Conservation (phyloP, 2,888 invertebrate species). For the Drosophila prostipennis region DNA sequence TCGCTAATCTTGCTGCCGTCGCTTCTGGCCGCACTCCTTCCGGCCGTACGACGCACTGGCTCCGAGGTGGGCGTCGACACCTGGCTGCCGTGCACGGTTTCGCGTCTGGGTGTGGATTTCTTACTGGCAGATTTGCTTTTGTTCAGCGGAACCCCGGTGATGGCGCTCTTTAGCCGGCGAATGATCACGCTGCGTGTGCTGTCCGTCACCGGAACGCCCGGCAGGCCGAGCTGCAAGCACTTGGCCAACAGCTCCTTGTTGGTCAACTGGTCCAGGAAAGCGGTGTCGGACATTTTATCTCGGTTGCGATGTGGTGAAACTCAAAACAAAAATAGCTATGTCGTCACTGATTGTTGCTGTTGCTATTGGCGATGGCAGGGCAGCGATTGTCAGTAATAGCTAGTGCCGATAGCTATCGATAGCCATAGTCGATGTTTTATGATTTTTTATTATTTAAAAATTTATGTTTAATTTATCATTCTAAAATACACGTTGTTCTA, state of each 20-base stretch:
- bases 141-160: conserved; percentile 15
- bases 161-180: conserved; percentile 24
- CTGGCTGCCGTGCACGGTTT: conserved; percentile 72
- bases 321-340: conserved; percentile 42
- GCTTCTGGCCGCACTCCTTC: conserved; percentile 13
- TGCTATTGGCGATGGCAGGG: neutral
- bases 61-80: conserved; percentile 57
- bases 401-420: neutral
- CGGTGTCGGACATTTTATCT: conserved; percentile 23
- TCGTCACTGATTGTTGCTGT: conserved; percentile 36
- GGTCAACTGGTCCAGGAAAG: conserved; percentile 13
- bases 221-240: conserved; percentile 27
- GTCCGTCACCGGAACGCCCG: conserved; percentile 31
- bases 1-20: neutral
- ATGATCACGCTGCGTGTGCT: conserved; percentile 35
- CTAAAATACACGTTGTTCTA: too few relatives aligned
- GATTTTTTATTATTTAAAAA: too few relatives aligned
- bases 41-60: conserved; percentile 34
- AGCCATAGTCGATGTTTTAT: neutral
- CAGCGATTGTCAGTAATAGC: neutral
- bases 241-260: conserved; percentile 38
- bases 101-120: conserved; percentile 62
- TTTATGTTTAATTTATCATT: too few relatives aligned
- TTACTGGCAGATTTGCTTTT: conserved; percentile 23
- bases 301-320: conserved; percentile 17